Base-by-base conservation (phyloP, 1,140 invertebrate species). In the Drosophila hydei region DNA sequence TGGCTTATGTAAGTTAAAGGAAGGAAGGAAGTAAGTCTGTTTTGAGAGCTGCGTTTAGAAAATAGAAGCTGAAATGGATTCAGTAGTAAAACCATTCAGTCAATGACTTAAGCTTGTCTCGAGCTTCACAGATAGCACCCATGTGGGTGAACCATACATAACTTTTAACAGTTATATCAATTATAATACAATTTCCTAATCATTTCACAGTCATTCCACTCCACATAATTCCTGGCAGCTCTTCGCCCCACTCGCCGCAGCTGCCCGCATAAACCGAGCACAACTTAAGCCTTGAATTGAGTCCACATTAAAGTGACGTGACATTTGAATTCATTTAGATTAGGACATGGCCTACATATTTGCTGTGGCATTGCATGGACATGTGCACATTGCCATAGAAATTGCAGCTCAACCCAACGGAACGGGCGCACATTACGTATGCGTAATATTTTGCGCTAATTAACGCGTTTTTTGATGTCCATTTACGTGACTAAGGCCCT, bases 391-490 rank as follows among this genome's bases (percentile, higher is more conserved):
- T 7, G 38, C 38, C 14, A n/a, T 7, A 40, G 38, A n/a, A 14
- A 16, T 42, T 16, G 25, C n/a, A 14, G 36, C 36, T 14, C 3
- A 4, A 3, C 3, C 36, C 8, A 12, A 2, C 9, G 3, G 2
- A 12, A 48, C 3, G 21, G 25, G 38, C 38, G 1, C 3, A 62
- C 40, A 40, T 23, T 25, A 47, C 71, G 71, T 73, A 69, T 73
- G 58, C 64, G 58, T 73, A 27, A 73, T 69, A 70, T 69, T 56
- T 7, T 62, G 58, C 55, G 65, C 71, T 77, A 81, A 85, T 88
- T 88, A 81, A 77, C 63, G 30, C 30, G 69, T 62, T 75, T 80
- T 72, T 36, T 45, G 11, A 65, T 65, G 55, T 65, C 68, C 77
- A 55, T 55, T 67, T 56, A n/a, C 23, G 36, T 56, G 56, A 27